Conservation (phyloP, 2,888 invertebrate species). For the Trichopoda pennipes region DNA sequence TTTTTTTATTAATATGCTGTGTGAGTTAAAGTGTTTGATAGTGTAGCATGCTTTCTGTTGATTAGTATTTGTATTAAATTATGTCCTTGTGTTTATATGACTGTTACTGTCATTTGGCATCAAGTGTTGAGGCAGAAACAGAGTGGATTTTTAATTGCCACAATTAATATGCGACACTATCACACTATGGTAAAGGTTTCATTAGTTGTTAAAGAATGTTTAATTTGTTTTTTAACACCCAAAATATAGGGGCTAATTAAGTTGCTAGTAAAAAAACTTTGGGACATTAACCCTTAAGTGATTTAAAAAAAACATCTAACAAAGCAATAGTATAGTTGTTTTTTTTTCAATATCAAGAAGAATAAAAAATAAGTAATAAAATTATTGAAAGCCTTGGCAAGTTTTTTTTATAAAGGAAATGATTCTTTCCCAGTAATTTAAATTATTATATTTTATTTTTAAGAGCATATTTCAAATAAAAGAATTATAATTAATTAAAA, state of each 20-base stretch:
- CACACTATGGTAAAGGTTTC: slow-evolving; percentile 59
- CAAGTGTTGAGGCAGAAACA: slow-evolving; percentile 41
- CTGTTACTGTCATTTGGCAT: slow-evolving; percentile 44
- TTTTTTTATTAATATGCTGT: background rate
- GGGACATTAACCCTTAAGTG: too few species aligned
- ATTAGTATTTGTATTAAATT: slow-evolving; percentile 6
- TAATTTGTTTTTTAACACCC: slow-evolving; percentile 21
- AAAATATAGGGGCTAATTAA: background rate
- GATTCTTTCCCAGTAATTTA: too few species aligned
- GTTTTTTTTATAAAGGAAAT: too few species aligned
- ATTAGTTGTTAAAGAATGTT: slow-evolving; percentile 51
- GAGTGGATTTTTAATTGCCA: slow-evolving; percentile 67
- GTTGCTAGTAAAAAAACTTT: background rate
- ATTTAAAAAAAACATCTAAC: too few species aligned
- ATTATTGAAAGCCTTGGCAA: too few species aligned
- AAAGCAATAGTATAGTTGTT: too few species aligned
- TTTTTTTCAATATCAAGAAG: too few species aligned
- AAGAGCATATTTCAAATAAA: too few species aligned
- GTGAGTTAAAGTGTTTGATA: too few species aligned
- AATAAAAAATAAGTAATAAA: too few species aligned
- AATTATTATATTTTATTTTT: too few species aligned
- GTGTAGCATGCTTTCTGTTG: background rate
- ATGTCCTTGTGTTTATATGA: slow-evolving; percentile 34
- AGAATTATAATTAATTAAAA: too few species aligned
- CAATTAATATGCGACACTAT: slow-evolving; percentile 68